Percentiles rank a stretch among this genome's conserved stretches.
Conservation (phyloP, 1,140 invertebrate genomes). For the Elysia chlorotica region DNA sequence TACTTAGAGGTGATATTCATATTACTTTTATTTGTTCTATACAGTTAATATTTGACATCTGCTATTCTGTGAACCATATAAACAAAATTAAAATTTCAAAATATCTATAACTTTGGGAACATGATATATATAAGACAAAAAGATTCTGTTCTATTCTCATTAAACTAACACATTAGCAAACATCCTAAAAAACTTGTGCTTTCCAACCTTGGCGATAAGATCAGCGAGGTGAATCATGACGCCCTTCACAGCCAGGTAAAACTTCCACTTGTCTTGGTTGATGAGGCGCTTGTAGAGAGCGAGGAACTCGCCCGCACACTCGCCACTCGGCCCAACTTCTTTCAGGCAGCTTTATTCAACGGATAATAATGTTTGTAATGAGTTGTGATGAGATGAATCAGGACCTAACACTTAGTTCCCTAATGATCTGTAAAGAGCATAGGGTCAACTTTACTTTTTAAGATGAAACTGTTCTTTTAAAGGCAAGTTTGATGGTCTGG, state of each 20-base stretch:
- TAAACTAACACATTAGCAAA: not conserved
- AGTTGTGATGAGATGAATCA: not conserved
- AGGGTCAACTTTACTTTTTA: too few species aligned
- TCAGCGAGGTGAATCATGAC: slow-evolving; percentile 83
- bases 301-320: slow-evolving; percentile 87
- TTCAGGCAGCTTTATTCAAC: slow-evolving; percentile 85
- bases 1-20: too few species aligned
- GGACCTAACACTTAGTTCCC: not conserved
- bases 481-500: too few species aligned
- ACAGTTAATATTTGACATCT: too few species aligned
- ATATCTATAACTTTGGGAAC: too few species aligned
- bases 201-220: slow-evolving; percentile 73
- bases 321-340: slow-evolving; percentile 69
- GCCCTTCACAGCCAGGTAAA: slow-evolving; percentile 82
- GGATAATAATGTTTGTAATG: too few species aligned
- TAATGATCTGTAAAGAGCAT: not conserved
- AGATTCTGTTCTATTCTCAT: too few species aligned
- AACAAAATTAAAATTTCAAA: too few species aligned
- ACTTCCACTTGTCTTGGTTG: slow-evolving; percentile 73
- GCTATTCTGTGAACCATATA: too few species aligned
- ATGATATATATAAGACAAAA: too few species aligned
- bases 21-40: too few species aligned
- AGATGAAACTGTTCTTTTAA: not conserved
- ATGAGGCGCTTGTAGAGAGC: slow-evolving; percentile 79
- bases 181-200: not conserved